Evolutionary conservation across 2,797 vertebrate genomes (phyloP), one percentile per base, ranked within the genome.

Genomic region (Myotis pilosus): DNA sequence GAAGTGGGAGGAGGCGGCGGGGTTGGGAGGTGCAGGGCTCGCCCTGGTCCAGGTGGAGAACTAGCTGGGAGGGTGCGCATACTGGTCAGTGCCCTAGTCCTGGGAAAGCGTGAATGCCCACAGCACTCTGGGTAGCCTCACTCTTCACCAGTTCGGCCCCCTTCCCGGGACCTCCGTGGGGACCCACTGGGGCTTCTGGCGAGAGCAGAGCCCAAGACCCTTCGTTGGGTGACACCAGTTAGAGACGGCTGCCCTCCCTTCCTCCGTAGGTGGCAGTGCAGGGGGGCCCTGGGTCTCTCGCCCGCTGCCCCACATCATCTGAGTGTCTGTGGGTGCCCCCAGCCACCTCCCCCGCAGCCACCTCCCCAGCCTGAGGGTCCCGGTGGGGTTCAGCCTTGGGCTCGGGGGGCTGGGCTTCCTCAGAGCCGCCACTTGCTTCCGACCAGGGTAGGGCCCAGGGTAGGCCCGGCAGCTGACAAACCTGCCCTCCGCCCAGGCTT

Each of bases 61-160:
- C 41, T 1, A 11, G n/a, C 25, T 1, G 72, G 44, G 15, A 60
- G 38, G n/a, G 69, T 12, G 33, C 0, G 51, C 28, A 10, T 1
- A 5, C 53, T 1, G 12, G n/a, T 0, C 6, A 87, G 51, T 19
- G 9, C n/a, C 38, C 12, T 0, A 3, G 5, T 79, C 66, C 28
- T 6, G 9, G 55, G 41, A 47, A 20, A 28, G 22, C 3, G 1
- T 6, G 36, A 20, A 5, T 0, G 11, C 36, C 47, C 28, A 6
- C 0, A 0, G 62, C 33, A 6, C 11, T 60, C 44, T 17, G 41
- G 22, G 15, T 1, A 17, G 4, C 81, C 30, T 25, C 25, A 2
- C 30, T 53, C 11, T 57, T 47, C 55, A 6, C 13, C 11, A 53
- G 85, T 22, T 33, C 47, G 3, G 6, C 8, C 8, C 41, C 49